phyloP scores from a whole-genome alignment of 2,797 vertebrate species.

The Leucoraja ocellata region DNA sequence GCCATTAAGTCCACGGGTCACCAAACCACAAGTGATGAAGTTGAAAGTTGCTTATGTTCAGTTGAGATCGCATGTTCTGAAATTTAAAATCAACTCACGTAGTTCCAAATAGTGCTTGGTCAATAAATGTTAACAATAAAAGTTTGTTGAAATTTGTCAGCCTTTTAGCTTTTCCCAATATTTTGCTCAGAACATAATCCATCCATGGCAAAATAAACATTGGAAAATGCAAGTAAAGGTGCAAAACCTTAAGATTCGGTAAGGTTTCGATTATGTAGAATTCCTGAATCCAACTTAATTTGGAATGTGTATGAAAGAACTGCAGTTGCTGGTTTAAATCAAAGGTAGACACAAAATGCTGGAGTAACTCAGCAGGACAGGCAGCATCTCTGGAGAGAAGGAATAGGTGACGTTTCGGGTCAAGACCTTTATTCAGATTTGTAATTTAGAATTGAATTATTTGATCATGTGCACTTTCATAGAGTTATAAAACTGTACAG shows the following conservation, averaged over 20 bases:
- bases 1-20: neutral
- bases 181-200: neutral
- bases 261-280: neutral
- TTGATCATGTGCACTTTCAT: neutral
- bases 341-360: no score
- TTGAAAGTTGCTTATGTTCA: neutral
- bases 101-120: neutral
- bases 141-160: neutral
- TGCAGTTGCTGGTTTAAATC: no score
- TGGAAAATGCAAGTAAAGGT: neutral
- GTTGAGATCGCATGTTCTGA: neutral
- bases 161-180: neutral
- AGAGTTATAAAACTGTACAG: no score
- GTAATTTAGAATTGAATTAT: neutral
- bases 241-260: neutral
- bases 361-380: no score
- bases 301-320: no score
- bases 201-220: neutral
- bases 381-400: no score
- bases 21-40: constrained; percentile 10
- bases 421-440: neutral
- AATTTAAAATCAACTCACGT: neutral
- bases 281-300: neutral
- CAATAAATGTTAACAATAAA: neutral
- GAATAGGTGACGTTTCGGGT: no score